Conservation (phyloP, 2,113 vertebrate species). For the Oxygymnocypris stewartii region DNA sequence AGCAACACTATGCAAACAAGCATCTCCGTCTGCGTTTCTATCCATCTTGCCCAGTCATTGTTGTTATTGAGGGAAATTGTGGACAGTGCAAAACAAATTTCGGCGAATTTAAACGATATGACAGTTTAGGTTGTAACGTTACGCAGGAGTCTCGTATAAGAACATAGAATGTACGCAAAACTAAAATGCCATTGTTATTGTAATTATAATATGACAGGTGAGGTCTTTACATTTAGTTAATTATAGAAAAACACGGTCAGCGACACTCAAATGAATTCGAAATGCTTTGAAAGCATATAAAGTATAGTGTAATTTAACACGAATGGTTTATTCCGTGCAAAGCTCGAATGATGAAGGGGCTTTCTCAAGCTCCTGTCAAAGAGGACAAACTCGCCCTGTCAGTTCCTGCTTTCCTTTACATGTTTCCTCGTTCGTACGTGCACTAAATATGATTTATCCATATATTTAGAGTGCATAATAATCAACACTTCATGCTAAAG, state of each 20-base stretch:
- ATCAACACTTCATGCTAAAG: neutral
- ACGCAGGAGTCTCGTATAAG: neutral
- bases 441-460: neutral
- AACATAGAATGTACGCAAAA: neutral
- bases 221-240: neutral
- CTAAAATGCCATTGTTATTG: neutral
- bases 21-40: slow-evolving; percentile 24
- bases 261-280: neutral
- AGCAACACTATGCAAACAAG: neutral
- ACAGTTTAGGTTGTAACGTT: neutral
- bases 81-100: neutral
- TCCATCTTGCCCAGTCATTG: slow-evolving; percentile 51
- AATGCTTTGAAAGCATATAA: neutral
- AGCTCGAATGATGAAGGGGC: neutral
- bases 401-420: slow-evolving; percentile 47
- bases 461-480: neutral
- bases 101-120: neutral
- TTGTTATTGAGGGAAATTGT: slow-evolving; percentile 27
- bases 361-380: slow-evolving; percentile 44
- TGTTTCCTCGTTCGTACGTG: neutral
- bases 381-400: slow-evolving; percentile 42
- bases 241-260: neutral
- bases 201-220: slow-evolving; percentile 12
- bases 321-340: neutral
- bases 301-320: neutral